Evolutionary conservation across 2,888 invertebrate species (phyloP), one percentile per base, ranked within the genome.

Genomic region (Caenorhabditis sinica): DNA sequence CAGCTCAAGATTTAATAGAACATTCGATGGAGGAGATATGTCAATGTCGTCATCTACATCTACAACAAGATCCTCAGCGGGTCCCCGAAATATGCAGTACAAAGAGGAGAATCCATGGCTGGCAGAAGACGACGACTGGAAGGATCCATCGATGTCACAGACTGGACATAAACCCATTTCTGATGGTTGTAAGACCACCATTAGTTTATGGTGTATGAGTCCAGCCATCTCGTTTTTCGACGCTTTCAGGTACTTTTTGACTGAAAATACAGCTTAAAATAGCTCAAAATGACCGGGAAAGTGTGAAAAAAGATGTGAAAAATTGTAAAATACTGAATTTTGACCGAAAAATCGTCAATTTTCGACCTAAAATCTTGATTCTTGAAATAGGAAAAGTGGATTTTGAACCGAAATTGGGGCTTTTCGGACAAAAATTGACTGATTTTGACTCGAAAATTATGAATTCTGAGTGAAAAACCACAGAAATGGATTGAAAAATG

Each of bases 201-300:
- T 87, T 51, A 83, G 83, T 89, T 93, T 96, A 83, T 94, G 95
- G 94, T 96, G 96, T 92, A 94, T 96, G 94, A 96, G 95, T 93
- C 95, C 96, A 0, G 95, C 95, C 2, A 94, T 96, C 63, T 93
- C 94, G 0, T 94, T 94, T 87, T 91, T 91, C 30, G 93, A 94
- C 83, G 93, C 96, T 33, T 93, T 94, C 30, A 49, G 43, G 43
- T 43, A 43, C n/a, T n/a, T n/a, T n/a, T n/a, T n/a, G n/a, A n/a
- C n/a, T n/a, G n/a, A n/a, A n/a, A n/a, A n/a, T n/a, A n/a, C n/a
- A n/a, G n/a, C n/a, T n/a, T n/a, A n/a, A n/a, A n/a, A n/a, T n/a
- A n/a, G n/a, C n/a, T n/a, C n/a, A n/a, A n/a, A n/a, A n/a, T n/a
- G n/a, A n/a, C n/a, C n/a, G n/a, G n/a, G n/a, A n/a, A n/a, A n/a